Conservation (phyloP, 1,140 invertebrate genomes). For the Dendroctonus ponderosae region DNA sequence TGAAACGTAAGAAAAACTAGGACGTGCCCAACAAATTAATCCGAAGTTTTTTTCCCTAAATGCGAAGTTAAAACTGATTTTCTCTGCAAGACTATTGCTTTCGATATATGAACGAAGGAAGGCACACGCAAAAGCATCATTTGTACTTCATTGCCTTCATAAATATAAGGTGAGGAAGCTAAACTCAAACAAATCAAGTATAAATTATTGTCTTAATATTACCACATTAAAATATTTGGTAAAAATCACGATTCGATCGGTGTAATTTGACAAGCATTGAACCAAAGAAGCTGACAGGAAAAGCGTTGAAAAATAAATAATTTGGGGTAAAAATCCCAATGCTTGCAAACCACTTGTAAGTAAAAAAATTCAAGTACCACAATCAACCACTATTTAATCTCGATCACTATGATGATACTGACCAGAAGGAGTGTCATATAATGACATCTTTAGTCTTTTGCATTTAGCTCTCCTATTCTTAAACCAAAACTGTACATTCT, state of each 20-base stretch:
- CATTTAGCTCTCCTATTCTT: constrained; percentile 96
- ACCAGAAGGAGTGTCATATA: constrained; percentile 61
- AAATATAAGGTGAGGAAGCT: background rate
- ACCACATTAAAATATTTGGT: constrained; percentile 16
- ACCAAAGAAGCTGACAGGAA: background rate
- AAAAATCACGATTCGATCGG: constrained; percentile 10
- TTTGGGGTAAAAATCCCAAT: background rate
- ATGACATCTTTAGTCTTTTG: constrained; percentile 86
- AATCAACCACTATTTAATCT: constrained; percentile 29
- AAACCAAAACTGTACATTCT: constrained; percentile 97
- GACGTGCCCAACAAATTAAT: no score
- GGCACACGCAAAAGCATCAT: no score
- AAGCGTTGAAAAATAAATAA: background rate
- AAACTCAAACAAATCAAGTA: constrained; percentile 2
- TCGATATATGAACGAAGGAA: no score
- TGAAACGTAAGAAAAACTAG: no score
- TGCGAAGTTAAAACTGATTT: no score
- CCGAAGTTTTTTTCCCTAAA: no score
- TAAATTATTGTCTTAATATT: constrained; percentile 24
- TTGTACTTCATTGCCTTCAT: background rate
- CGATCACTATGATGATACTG: constrained; percentile 47
- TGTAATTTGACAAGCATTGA: no score
- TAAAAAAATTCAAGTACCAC: no score
- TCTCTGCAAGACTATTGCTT: no score
- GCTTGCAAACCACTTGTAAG: no score